Evolutionary conservation across 1,140 invertebrate genomes (phyloP).

Genomic region (Cherax destructor): DNA sequence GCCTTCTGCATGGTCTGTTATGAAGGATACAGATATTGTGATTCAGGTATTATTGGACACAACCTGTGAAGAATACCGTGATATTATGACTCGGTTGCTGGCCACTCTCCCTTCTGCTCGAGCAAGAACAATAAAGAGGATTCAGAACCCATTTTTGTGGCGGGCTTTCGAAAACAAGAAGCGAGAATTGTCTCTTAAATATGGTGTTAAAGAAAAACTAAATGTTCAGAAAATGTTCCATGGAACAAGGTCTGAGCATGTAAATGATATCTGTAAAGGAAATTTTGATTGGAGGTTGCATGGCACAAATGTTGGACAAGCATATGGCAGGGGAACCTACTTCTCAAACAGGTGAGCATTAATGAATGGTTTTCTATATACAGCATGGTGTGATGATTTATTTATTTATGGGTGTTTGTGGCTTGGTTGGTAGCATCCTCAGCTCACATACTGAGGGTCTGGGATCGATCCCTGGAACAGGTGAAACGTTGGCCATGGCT

Average conservation of each 20-base stretch:
- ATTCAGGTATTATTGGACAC: background rate
- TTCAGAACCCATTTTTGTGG: constrained; percentile 55
- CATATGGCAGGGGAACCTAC: constrained; percentile 34
- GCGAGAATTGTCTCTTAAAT: constrained; percentile 7
- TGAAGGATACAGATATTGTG: constrained; percentile 21
- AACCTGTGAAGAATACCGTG: constrained; percentile 19
- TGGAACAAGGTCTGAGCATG: constrained; percentile 1
- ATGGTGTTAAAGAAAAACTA: background rate
- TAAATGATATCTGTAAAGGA: constrained; percentile 16
- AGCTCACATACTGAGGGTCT: too few species aligned
- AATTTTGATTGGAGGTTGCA: constrained; percentile 31
- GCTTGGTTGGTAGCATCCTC: too few species aligned
- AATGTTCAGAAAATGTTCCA: constrained; percentile 41
- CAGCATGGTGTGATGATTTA: too few species aligned
- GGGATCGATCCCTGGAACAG: too few species aligned
- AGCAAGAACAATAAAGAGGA: constrained; percentile 9
- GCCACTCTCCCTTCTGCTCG: constrained; percentile 28
- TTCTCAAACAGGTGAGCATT: constrained; percentile 45
- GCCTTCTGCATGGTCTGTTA: constrained; percentile 23
- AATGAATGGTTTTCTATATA: too few species aligned
- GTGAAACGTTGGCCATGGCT: too few species aligned
- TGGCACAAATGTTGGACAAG: background rate
- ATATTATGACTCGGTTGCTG: constrained; percentile 22
- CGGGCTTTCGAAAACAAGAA: constrained; percentile 30
- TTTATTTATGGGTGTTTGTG: background rate